Conservation (phyloP, 2,797 vertebrate species). For the Vipera ursinii region DNA sequence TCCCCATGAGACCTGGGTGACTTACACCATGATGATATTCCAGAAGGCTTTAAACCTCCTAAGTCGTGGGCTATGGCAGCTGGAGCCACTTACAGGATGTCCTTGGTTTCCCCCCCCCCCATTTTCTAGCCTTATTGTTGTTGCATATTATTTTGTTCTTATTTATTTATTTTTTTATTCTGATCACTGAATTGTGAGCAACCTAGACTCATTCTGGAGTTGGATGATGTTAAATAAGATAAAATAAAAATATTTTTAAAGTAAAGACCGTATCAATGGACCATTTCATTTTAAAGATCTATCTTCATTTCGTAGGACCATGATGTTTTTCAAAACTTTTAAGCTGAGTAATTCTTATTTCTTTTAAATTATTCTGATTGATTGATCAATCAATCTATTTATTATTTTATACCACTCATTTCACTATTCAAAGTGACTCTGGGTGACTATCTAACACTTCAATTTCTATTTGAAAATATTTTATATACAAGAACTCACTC, state of each 20-base stretch:
- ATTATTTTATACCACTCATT: not conserved
- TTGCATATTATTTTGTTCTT: not conserved
- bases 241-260: not conserved
- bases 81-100: not conserved
- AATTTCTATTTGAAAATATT: not conserved
- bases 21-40: not conserved
- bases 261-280: not conserved
- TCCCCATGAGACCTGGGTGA: not conserved
- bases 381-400: not conserved
- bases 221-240: not conserved
- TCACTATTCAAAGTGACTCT: not conserved
- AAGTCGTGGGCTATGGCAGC: not conserved
- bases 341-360: not conserved
- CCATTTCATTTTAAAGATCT: not conserved
- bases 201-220: not conserved
- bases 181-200: not conserved
- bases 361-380: not conserved
- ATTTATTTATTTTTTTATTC: not conserved
- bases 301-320: not conserved
- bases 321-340: not conserved
- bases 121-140: not conserved
- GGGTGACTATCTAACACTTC: not conserved
- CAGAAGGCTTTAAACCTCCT: too few relatives aligned
- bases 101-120: not conserved
- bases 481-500: not conserved